phyloP scores from a whole-genome alignment of 1,140 invertebrate species.

The Colletes latitarsis region DNA sequence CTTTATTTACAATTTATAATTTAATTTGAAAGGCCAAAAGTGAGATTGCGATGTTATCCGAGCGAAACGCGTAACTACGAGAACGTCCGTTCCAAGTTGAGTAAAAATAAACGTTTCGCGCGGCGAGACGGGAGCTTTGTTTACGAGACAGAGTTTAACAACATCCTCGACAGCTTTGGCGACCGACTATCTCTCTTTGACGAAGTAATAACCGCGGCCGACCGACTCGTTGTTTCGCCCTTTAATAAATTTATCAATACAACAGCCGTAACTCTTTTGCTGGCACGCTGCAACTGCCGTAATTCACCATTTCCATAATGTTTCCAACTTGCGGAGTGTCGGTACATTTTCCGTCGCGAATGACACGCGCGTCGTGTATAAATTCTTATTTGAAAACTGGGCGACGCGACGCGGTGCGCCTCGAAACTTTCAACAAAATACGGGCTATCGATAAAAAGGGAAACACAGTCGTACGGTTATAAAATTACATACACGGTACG shows the following conservation, averaged over 20 bases:
- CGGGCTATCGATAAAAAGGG: neutral
- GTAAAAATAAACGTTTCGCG: slow-evolving; percentile 3
- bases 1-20: too few relatives aligned
- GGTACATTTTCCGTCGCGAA: neutral
- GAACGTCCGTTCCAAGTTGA: neutral
- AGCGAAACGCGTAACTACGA: neutral
- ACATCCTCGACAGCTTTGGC: neutral
- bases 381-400: slow-evolving; percentile 4
- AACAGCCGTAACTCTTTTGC: slow-evolving; percentile 12
- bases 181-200: too few relatives aligned
- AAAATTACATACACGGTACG: too few relatives aligned
- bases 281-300: neutral
- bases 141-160: slow-evolving; percentile 9
- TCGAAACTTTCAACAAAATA: neutral
- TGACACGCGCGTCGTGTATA: neutral
- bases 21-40: too few relatives aligned
- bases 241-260: slow-evolving; percentile 44
- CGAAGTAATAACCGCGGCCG: slow-evolving; percentile 26
- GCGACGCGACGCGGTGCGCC: neutral
- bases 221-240: neutral
- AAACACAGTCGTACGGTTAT: too few relatives aligned
- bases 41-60: too few relatives aligned
- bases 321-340: slow-evolving; percentile 5
- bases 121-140: neutral
- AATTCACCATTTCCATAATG: slow-evolving; percentile 14